Evolutionary conservation across 1,140 invertebrate species (phyloP).

Genomic region (Drosophila parabipectinata): DNA sequence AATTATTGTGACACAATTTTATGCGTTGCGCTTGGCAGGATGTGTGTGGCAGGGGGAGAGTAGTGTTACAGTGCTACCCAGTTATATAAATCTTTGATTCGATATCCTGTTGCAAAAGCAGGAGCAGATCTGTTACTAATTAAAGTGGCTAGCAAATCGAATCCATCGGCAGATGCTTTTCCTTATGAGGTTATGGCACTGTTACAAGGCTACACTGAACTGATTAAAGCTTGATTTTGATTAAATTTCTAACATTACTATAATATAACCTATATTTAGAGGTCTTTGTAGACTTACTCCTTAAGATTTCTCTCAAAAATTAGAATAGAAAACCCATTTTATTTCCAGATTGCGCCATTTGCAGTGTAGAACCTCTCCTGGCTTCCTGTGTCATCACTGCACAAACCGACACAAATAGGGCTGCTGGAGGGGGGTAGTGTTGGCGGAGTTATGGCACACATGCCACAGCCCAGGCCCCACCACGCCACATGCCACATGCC

Average conservation of each 20-base stretch:
- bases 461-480: conserved; percentile 43
- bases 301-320: not conserved
- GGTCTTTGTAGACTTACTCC: too few relatives aligned
- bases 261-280: too few relatives aligned
- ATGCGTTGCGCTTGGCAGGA: conserved; percentile 63
- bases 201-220: not conserved
- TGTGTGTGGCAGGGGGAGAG: conserved; percentile 15
- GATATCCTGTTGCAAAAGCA: conserved; percentile 12
- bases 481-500: conserved; percentile 63
- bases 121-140: conserved; percentile 2
- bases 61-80: conserved; percentile 24
- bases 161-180: not conserved
- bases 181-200: not conserved
- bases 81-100: conserved; percentile 44
- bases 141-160: not conserved
- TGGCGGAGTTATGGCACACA: conserved; percentile 54
- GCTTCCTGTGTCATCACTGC: conserved; percentile 43
- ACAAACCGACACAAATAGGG: conserved; percentile 33
- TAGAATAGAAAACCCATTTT: conserved; percentile 21
- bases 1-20: conserved; percentile 82
- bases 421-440: not conserved
- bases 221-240: too few relatives aligned
- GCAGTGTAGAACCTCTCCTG: conserved; percentile 30
- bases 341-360: conserved; percentile 19
- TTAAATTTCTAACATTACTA: too few relatives aligned